These are phyloP conservation scores for Lydus trimaculatus DNA, from an alignment of 2,888 invertebrate species.

Conservation along the genomic window DNA sequence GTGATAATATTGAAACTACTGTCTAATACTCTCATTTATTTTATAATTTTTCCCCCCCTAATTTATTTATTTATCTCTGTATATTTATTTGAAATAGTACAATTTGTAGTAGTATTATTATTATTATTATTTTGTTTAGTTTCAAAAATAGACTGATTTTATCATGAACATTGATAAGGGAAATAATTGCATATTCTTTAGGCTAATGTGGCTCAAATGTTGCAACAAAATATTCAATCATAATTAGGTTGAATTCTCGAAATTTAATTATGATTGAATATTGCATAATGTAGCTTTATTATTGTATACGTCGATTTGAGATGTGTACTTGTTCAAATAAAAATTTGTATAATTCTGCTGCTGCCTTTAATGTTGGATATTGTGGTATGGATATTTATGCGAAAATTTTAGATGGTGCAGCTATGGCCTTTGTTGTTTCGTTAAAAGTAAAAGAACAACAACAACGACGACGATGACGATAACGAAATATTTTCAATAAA, in stretches of 20 bases:
- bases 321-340: background rate
- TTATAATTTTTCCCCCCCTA: background rate
- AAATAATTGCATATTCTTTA: background rate
- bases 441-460: background rate
- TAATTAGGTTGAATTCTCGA: background rate
- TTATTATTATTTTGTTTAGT: background rate
- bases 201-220: constrained; percentile 8
- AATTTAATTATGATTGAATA: background rate
- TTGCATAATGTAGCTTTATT: constrained; percentile 8
- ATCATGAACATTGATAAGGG: background rate
- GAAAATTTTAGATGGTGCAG: constrained; percentile 5
- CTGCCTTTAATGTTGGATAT: constrained; percentile 3
- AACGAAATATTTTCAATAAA: constrained; percentile 7
- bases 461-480: background rate
- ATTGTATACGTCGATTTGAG: background rate
- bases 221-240: background rate
- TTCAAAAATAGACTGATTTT: background rate
- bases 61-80: background rate
- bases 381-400: constrained; percentile 4
- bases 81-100: constrained; percentile 5
- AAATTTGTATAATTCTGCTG: background rate
- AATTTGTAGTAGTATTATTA: constrained; percentile 4
- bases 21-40: constrained; percentile 62
- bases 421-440: constrained; percentile 2
- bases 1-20: constrained; percentile 51